These are phyloP conservation scores for Helogale parvula DNA, from an alignment of 2,113 vertebrate genomes.

Conservation along the genomic window DNA sequence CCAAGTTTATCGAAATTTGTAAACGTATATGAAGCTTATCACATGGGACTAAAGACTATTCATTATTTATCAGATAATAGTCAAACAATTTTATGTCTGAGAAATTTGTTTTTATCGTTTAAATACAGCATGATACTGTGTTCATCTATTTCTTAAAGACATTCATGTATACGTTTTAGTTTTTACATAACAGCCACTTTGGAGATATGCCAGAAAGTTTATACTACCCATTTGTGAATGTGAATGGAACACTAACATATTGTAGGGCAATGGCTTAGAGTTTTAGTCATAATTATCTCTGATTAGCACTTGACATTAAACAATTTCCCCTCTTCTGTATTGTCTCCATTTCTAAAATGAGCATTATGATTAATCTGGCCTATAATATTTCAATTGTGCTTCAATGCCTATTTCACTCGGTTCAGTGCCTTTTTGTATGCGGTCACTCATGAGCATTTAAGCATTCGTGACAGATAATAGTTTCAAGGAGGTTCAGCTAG, in stretches of 20 bases:
- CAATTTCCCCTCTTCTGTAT: neutral
- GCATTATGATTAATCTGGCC: neutral
- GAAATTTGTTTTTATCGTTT: constrained; percentile 3
- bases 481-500: neutral
- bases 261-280: neutral
- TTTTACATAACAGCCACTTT: neutral
- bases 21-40: neutral
- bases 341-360: neutral
- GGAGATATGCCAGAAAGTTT: neutral
- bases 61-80: neutral
- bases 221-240: neutral
- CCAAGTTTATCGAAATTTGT: neutral
- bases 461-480: fast-evolving
- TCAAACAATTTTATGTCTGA: neutral
- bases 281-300: neutral
- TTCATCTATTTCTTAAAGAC: neutral
- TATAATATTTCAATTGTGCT: neutral
- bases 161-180: neutral
- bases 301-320: neutral
- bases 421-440: neutral
- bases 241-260: neutral
- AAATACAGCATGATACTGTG: neutral
- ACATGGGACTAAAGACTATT: neutral
- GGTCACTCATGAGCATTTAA: neutral
- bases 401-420: neutral